These are phyloP conservation scores for Pelecanoides urinatrix DNA, from an alignment of 2,113 vertebrate species.

Conservation along the genomic window DNA sequence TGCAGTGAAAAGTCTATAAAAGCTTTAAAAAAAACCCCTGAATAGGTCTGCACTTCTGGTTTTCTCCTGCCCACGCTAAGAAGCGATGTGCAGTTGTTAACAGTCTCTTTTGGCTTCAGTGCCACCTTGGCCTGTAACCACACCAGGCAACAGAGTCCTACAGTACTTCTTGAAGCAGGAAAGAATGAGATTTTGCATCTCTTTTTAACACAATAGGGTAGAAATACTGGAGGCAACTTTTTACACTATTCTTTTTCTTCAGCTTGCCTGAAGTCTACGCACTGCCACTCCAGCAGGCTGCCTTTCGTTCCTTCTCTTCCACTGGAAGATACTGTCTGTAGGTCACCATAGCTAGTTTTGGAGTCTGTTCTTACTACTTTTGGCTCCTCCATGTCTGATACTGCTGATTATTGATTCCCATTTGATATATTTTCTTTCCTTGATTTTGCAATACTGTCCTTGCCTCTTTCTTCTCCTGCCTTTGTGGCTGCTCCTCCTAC, in stretches of 20 bases:
- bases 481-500: neutral
- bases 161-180: neutral
- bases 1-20: conserved; percentile 18
- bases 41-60: neutral
- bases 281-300: neutral
- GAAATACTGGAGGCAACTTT: neutral
- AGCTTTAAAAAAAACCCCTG: neutral
- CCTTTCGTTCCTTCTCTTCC: neutral
- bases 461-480: neutral
- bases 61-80: neutral
- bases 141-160: neutral
- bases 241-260: neutral
- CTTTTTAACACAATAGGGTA: neutral
- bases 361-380: neutral
- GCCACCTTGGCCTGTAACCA: neutral
- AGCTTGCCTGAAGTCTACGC: neutral
- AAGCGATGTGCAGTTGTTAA: neutral
- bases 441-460: neutral
- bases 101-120: neutral
- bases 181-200: neutral
- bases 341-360: neutral
- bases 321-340: neutral
- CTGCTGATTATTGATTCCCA: neutral
- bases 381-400: neutral
- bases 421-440: neutral